Base-by-base conservation (phyloP, 2,888 invertebrate species). In the Allygus modestus region DNA sequence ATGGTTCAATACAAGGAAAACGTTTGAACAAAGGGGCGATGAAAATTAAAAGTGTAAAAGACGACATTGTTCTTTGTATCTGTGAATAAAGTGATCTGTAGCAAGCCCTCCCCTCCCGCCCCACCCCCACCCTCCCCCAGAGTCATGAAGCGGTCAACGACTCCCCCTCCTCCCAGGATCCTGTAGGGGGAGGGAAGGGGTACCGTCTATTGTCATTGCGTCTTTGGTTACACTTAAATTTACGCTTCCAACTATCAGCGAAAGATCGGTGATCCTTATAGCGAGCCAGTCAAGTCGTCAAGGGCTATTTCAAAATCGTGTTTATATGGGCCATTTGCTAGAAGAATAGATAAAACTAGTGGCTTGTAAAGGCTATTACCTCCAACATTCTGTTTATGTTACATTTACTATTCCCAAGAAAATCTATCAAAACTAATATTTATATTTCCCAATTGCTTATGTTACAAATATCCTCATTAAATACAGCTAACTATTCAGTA, bases 131-230 rank as follows among this genome's bases (percentile, higher is more conserved):
- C 41, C n/a, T n/a, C 1, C 1, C 77, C 77, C 79, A 11, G 79
- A 54, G 79, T 58, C 79, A 79, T 79, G 79, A 79, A 79, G 23
- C 79, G 79, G 79, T 79, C 79, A 79, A 54, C 46, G 79, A 54
- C 58, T 37, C 79, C 20, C 58, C 54, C 58, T 23, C 20, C 79
- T 51, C 79, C 58, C 11, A 7, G 11, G 2, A 37, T n/a, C 9
- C 15, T 31, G 73, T 28, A 33, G 15, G 46, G 46, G 51, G 77
- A 26, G 9, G 26, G 20, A 43, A 5, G n/a, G 28, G 46, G 28
- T 51, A 77, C 26, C 77, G 28, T 77, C 77, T 43, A 77, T 77
- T 77, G 77, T 77, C 77, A 77, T 77, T 77, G 77, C 28, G 43
- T 28, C 77, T 77, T 41, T 37, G 77, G 46, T 77, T 77, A 77